These are phyloP conservation scores for Agrochola litura DNA, from an alignment of 2,888 invertebrate genomes.

Conservation along the genomic window DNA sequence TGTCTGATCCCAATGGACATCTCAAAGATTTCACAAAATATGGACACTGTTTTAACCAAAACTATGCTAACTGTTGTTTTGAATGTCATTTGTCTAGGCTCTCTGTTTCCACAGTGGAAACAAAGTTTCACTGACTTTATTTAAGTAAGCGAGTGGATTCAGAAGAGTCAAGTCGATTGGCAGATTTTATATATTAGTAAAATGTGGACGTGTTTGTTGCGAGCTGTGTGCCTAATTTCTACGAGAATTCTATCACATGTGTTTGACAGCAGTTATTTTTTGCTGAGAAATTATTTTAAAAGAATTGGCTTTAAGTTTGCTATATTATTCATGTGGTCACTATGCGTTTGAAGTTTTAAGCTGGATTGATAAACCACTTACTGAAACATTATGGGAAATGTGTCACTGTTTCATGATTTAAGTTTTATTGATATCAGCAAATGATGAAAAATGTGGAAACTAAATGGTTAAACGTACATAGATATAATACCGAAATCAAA, in stretches of 20 bases:
- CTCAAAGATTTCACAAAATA: background rate
- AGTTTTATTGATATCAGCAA: background rate
- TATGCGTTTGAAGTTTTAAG: background rate
- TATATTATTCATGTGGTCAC: background rate
- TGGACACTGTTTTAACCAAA: background rate
- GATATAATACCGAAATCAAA: constrained; percentile 2
- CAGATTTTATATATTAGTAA: background rate
- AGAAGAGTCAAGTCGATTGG: background rate
- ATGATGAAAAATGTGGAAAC: background rate
- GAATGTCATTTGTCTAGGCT: too few species aligned
- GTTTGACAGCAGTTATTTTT: background rate
- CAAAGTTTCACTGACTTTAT: constrained; percentile 7
- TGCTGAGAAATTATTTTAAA: background rate
- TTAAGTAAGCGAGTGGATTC: background rate
- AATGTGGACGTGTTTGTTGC: constrained; percentile 4
- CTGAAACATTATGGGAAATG: background rate
- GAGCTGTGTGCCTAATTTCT: background rate
- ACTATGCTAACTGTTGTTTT: background rate
- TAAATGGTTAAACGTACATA: background rate
- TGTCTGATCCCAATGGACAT: background rate
- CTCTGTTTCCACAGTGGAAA: background rate
- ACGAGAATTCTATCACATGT: background rate
- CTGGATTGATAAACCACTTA: background rate
- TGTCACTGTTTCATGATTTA: background rate
- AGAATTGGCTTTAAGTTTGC: background rate